Conservation (phyloP, 1,140 invertebrate species). For the Goniozus legneri region DNA sequence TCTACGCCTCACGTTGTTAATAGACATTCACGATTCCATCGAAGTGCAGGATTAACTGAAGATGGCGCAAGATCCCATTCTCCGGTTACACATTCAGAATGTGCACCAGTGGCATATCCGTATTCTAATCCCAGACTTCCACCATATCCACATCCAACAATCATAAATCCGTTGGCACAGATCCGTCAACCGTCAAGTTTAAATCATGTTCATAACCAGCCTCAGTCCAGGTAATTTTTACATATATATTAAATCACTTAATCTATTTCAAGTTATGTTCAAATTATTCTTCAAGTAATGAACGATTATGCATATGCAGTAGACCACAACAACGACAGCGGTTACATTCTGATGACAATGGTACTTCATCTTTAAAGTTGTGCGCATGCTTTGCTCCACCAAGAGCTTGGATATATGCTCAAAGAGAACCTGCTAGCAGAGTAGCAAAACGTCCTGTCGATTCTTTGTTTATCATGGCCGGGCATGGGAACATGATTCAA, state of each 20-base stretch:
- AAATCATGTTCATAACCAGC: slow-evolving; percentile 51
- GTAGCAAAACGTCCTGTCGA: slow-evolving; percentile 64
- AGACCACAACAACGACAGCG: slow-evolving; percentile 59
- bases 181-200: slow-evolving; percentile 72
- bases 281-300: slow-evolving; percentile 8
- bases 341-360: slow-evolving; percentile 64
- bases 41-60: slow-evolving; percentile 84
- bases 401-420: slow-evolving; percentile 68
- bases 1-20: slow-evolving; percentile 91
- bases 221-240: slow-evolving; percentile 51
- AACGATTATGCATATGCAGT: slow-evolving; percentile 17
- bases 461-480: slow-evolving; percentile 86
- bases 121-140: slow-evolving; percentile 85
- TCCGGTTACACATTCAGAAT: slow-evolving; percentile 62
- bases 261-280: slow-evolving; percentile 3
- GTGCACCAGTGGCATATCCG: slow-evolving; percentile 63
- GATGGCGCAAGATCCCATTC: slow-evolving; percentile 71
- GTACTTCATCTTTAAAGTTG: slow-evolving; percentile 65
- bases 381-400: slow-evolving; percentile 75
- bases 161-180: slow-evolving; percentile 78
- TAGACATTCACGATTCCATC: slow-evolving; percentile 89
- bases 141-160: slow-evolving; percentile 81
- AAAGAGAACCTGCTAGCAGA: slow-evolving; percentile 55
- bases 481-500: slow-evolving; percentile 83
- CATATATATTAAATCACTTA: not conserved